Base-by-base conservation (phyloP, 2,113 vertebrate species). In the Tragelaphus buxtoni region DNA sequence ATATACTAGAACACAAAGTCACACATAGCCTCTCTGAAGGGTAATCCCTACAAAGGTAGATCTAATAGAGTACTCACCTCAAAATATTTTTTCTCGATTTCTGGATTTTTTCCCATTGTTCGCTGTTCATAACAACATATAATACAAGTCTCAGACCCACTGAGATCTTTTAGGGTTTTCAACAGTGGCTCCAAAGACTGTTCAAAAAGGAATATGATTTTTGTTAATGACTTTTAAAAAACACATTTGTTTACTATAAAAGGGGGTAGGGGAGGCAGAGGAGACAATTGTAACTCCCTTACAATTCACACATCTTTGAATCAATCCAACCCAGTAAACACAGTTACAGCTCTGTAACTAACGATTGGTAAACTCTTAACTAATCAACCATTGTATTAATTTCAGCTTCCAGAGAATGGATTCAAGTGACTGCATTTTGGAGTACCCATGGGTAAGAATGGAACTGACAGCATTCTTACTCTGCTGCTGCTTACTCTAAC, bases 101-200 rank as follows among this genome's bases (percentile, higher is more conserved):
- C 98, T 94, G 99, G 99, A 95, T 99, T 99, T 97, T 99, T 98
- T 0, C 99, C 99, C 98, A 99, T 98, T 0, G 99, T 99, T 84
- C 99, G 99, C 94, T 99, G 99, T 88, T 99, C 99, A 1, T 99
- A 99, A 97, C 99, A 99, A 98, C 99, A 99, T 98, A 99, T 98
- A 94, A 99, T 96, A 74, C 98, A 99, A 0, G 99, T 99, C 26
- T 99, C 98, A 9, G 99, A 98, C 97, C 99, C 99, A 56, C 99
- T 98, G 47, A 99, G 99, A 72, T 99, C 98, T 88, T 99, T 99
- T 97, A 99, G 97, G 1, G 99, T 99, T 98, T 99, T 99, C 98
- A 99, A 98, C 56, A 99, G 96, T 0, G 99, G 99, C 95, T 99
- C 98, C 88, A 99, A 96, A 4, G 99, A 99, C 99, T 99, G 97